Evolutionary conservation across 2,113 vertebrate genomes (phyloP).

Genomic region (Microcebus jonahi): DNA sequence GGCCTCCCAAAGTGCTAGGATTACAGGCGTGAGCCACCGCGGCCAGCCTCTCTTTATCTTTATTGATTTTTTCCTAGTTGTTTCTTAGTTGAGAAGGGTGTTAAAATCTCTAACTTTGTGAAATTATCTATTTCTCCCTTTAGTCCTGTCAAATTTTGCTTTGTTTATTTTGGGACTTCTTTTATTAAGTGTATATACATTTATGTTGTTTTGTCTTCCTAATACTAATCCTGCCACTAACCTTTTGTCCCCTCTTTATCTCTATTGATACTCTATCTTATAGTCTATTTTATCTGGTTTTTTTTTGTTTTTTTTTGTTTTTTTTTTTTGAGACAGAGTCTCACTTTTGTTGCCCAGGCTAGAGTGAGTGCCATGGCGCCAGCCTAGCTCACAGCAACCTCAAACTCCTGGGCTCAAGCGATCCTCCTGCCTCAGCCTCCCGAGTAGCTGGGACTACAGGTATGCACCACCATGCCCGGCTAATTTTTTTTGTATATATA

Average conservation of each 20-base stretch:
- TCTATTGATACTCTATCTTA: background rate
- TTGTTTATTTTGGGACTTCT: background rate
- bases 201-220: background rate
- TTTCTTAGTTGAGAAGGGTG: background rate
- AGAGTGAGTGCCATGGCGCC: too few species aligned
- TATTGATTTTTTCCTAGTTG: background rate
- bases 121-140: background rate
- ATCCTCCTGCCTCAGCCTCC: too few species aligned
- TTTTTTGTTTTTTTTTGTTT: too few species aligned
- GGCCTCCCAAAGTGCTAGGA: too few species aligned
- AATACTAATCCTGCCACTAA: background rate
- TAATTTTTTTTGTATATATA: too few species aligned
- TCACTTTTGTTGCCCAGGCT: too few species aligned
- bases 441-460: too few species aligned
- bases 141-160: background rate
- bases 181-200: background rate
- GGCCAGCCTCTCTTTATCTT: background rate
- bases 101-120: background rate
- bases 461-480: too few species aligned
- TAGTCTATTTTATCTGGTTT: background rate
- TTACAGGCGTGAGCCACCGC: rapidly evolving
- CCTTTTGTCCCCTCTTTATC: background rate
- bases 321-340: too few species aligned
- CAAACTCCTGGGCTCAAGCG: too few species aligned
- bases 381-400: too few species aligned